Base-by-base conservation (phyloP, 2,888 invertebrate genomes). In the Drosophila heteroneura region DNA sequence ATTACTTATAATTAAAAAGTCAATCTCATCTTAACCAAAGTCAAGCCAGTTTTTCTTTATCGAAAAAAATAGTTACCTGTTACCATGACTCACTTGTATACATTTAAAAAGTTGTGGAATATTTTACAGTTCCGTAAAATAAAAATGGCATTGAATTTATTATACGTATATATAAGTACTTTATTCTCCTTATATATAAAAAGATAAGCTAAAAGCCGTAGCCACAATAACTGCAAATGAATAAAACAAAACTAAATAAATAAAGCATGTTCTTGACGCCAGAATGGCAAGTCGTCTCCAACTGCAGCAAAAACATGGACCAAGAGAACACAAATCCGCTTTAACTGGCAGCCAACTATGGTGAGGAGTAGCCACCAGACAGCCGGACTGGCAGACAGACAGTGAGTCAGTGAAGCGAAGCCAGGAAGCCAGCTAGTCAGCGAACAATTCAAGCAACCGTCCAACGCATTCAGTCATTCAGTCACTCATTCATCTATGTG, bases 401-500 rank as follows among this genome's bases (percentile, higher is more conserved):
- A 47, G 22, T 22, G 14, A 47, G 22, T 14, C 47, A 22, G 22
- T 14, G 10, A 10, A 16, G 10, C 16, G 58, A 39, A 58, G 41
- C 22, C 64, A 65, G 54, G 44, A 53, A 74, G 70, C 60, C 57
- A 61, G 69, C 61, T 74, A 80, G 72, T 81, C 74, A 54, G 59
- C 60, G 44, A 72, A 65, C 74, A 73, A 70, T 56, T 56, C 66
- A 61, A 66, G 52, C 69, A 71, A 63, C 53, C 81, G 71, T 58
- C 57, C 63, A 69, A 51, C 41, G 65, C 56, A 62, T 47, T 32
- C 72, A 41, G 35, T 56, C 59, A 59, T 30, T 57, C 58, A 62
- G 12, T 62, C 72, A 57, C 49, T 82, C 76, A 83, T 72, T 65
- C 70, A 78, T 63, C 74, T 62, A 67, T 66, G 53, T 62, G 70